Base-by-base conservation (phyloP, 2,797 vertebrate species). In the Uromys caudimaculatus region DNA sequence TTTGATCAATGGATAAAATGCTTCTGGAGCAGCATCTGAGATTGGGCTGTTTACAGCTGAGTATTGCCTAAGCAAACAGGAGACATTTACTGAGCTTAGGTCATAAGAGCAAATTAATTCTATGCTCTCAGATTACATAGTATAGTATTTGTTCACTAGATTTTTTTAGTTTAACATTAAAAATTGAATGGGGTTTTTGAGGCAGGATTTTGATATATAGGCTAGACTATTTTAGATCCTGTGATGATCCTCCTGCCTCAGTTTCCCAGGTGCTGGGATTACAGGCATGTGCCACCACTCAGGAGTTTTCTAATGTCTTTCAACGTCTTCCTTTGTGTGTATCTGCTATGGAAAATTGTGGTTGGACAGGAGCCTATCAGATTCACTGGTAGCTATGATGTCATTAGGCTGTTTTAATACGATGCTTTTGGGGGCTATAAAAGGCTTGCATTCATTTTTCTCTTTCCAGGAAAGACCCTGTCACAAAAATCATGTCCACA, bases 361-460 rank as follows among this genome's bases (percentile, higher is more conserved):
- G 24, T 44, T 79, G 75, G 41, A 5, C 17, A 62, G 10, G 21
- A 50, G 23, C 16, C 21, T 32, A 58, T 84, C 88, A 58, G 75
- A 64, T 87, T 94, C 35, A 90, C 77, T 82, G 14, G 44, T 1
- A 83, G 8, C 38, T 41, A 83, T 58, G 50, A 94, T 64, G 35
- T 92, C 50, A 73, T 16, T 23, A 50, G 8, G 17, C 44, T 93
- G 67, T 93, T 56, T 91, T 84, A 83, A 77, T 4, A 58, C 67
- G 44, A 6, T 95, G 9, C 21, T 62, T 71, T 92, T 94, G n/a
- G 86, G 44, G 75, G 41, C 44, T 93, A 81, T 92, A 29, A 93
- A 94, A 94, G 23, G 44, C 17, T 60, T 85, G 85, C 19, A 86
- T 56, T 58, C 11, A 52, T 75, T 91, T 84, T 95, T 93, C 10